Evolutionary conservation across 2,888 invertebrate species (phyloP), one percentile per base, ranked within the genome.

Genomic region (Proisotoma minuta): DNA sequence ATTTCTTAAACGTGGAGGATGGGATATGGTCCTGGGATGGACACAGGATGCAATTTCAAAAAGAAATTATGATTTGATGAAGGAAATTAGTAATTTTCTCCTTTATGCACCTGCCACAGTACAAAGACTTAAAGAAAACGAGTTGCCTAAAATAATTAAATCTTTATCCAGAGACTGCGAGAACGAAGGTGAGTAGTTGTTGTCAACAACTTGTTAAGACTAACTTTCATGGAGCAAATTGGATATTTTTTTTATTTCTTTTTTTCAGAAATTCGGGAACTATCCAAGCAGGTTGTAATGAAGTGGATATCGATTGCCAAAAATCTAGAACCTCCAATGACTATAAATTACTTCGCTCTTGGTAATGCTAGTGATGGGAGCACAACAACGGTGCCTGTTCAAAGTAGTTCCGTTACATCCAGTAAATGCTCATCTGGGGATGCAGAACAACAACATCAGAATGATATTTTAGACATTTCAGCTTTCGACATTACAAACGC

Each of bases 1-100:
- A 76, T 94, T 95, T 78, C 89, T 96, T 87, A 85, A 85, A 62
- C 87, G 86, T 63, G 93, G 92, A 70, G 97, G 95, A 50, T 98
- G 97, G 97, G 84, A 87, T 72, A 82, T 94, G 62, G 86, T 93
- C 50, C 89, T 92, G 75, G 84, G 84, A 74, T 98, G 97, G 97
- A 80, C 97, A 57, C 88, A 88, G 62, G 92, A 94, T 77, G 90
- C 90, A 57, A 88, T 90, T 68, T 83, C 85, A 18, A 85, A 85
- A 8, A 85, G 87, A 77, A 94, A 96, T 79, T 89, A 88, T 85
- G 87, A 91, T 10, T 82, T 97, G 49, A 87, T 96, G 18, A 84
- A 86, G 74, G 93, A 96, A 79, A 82, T 97, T 62, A 80, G 97
- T 70, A 88, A 89, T 77, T 83, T 97, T 28, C 82, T 95, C 59